phyloP scores from a whole-genome alignment of 2,797 vertebrate genomes.

The Morus bassanus region DNA sequence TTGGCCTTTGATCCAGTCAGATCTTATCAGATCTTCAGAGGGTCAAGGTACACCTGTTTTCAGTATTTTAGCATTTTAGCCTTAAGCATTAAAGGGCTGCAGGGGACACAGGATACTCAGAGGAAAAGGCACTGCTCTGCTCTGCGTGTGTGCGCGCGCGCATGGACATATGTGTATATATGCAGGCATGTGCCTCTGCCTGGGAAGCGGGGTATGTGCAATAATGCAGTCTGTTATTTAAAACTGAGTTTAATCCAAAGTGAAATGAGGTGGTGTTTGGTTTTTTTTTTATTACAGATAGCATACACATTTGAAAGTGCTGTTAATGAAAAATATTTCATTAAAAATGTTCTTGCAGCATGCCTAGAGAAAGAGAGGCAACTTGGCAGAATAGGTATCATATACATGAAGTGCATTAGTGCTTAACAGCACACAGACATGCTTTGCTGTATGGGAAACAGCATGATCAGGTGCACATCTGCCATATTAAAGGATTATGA shows the following conservation, averaged over 20 bases:
- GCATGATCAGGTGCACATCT: background rate
- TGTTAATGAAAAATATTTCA: background rate
- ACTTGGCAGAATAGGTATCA: background rate
- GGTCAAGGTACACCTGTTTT: constrained; percentile 72
- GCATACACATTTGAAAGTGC: background rate
- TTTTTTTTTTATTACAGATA: background rate
- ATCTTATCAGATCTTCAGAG: constrained; percentile 71
- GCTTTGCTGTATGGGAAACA: background rate
- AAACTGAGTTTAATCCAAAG: constrained; percentile 9
- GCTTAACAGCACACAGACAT: background rate
- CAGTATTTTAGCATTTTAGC: constrained; percentile 65
- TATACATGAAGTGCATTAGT: background rate
- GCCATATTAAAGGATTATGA: constrained; percentile 18
- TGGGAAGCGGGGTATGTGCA: background rate
- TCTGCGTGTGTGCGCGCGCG: background rate
- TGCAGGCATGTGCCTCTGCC: background rate
- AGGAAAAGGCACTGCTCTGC: background rate
- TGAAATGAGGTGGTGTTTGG: background rate
- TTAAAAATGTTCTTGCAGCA: background rate
- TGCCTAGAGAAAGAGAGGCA: background rate
- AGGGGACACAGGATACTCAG: background rate
- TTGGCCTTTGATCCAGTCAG: constrained; percentile 74
- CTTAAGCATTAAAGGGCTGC: constrained; percentile 52
- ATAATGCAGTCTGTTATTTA: background rate
- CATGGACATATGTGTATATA: background rate